Conservation (phyloP, 1,140 invertebrate genomes). For the Pomacea maculata region DNA sequence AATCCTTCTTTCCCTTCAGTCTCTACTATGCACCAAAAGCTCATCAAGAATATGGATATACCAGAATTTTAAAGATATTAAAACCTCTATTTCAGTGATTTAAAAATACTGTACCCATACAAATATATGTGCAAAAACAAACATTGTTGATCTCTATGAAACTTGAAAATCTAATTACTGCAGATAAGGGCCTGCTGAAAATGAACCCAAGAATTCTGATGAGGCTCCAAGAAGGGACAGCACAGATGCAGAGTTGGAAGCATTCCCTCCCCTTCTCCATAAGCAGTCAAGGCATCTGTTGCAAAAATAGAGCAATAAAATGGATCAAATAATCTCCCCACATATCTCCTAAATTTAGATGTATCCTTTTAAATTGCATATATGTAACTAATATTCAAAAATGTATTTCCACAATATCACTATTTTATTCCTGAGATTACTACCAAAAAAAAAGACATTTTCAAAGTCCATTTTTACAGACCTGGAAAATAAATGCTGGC, state of each 20-base stretch:
- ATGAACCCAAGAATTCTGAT: slow-evolving; percentile 73
- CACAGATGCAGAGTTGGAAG: slow-evolving; percentile 75
- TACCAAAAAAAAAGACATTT: neutral
- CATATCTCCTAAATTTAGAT: neutral
- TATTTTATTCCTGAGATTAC: neutral
- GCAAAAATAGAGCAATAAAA: slow-evolving; percentile 12
- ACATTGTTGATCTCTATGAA: no score
- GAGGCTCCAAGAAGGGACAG: slow-evolving; percentile 70
- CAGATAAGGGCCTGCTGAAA: slow-evolving; percentile 38
- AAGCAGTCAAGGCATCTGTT: slow-evolving; percentile 70
- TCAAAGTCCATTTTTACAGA: neutral
- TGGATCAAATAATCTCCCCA: neutral
- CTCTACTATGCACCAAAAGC: no score
- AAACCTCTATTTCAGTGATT: no score
- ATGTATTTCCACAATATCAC: neutral
- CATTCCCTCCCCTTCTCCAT: slow-evolving; percentile 77
- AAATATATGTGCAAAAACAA: no score
- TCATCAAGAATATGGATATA: no score
- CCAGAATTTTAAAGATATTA: no score
- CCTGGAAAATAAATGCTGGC: no score
- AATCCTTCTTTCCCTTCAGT: no score
- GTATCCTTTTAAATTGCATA: no score
- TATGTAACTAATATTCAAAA: neutral
- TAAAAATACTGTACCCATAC: no score
- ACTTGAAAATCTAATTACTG: slow-evolving; percentile 23